These are phyloP conservation scores for Pocillopora damicornis DNA, from an alignment of 64 coral and sea anemone genomes.

Conservation along the genomic window DNA sequence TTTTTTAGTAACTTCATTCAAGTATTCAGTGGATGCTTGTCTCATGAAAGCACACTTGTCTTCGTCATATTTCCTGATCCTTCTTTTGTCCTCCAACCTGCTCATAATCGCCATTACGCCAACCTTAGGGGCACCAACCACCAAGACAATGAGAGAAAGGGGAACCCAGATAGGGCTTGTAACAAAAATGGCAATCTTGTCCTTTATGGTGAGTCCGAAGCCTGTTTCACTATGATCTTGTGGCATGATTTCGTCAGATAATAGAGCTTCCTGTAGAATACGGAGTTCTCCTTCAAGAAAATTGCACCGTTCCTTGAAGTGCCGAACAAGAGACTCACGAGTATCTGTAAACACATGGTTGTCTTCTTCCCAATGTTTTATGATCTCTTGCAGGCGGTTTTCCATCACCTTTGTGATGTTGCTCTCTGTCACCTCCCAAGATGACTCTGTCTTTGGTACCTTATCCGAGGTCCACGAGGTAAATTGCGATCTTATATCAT, in stretches of 20 bases:
- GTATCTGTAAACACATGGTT: conserved; percentile 9
- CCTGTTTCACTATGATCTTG: neutral
- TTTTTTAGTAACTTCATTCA: neutral
- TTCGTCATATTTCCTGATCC: neutral
- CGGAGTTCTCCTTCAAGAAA: neutral
- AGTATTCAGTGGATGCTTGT: neutral
- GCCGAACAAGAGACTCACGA: neutral
- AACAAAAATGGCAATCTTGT: conserved; percentile 22
- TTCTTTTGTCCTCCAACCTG: neutral
- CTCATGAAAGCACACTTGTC: conserved; percentile 24
- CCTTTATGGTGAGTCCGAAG: neutral
- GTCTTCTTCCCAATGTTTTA: conserved; percentile 38
- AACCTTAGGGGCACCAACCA: neutral
- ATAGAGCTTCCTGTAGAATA: neutral
- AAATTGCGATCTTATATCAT: conserved; percentile 1
- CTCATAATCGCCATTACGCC: conserved; percentile 6
- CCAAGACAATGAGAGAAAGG: neutral
- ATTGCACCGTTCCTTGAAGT: conserved; percentile 22
- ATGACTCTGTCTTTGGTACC: neutral
- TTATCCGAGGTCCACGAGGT: conserved; percentile 9
- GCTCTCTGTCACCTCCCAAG: conserved; percentile 2
- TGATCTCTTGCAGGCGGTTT: neutral
- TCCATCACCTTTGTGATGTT: neutral
- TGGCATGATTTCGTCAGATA: neutral
- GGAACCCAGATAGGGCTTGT: conserved; percentile 34